Base-by-base conservation (phyloP, 2,113 vertebrate genomes). In the Gallinago undulata region DNA sequence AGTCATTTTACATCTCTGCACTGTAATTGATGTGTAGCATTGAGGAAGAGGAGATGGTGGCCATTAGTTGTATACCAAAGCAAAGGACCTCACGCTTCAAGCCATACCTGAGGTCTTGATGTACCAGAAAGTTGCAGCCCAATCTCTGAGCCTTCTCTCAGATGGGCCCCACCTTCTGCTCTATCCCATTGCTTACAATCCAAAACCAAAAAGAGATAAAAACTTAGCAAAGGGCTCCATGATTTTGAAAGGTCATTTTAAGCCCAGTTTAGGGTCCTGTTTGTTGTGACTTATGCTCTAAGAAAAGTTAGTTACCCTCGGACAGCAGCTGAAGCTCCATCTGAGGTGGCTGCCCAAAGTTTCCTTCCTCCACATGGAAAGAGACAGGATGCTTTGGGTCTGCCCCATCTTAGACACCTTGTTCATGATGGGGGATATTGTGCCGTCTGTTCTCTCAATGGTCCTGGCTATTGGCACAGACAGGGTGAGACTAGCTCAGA, bases 1-100 rank as follows among this genome's bases (percentile, higher is more conserved):
- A 94, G 91, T 97, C 97, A 98, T 98, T 97, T 97, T 90, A 91
- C 55, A 95, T 96, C 95, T 95, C 97, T 97, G 96, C 91, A 90
- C 97, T 96, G 95, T 94, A 96, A 98, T 78, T 97, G 96, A 94
- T 89, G 88, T 60, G 88, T 90, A 93, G 43, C 84, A 31, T 6
- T 57, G 83, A 87, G 74, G 57, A 66, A 55, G 62, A 56, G 79
- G 84, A 89, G 63, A 17, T 17, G 53, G 8, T 33, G 13, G 47
- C 79, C 66, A 28, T 72, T 22, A 39, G 43, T 51, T 59, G 14
- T 55, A 2, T 22, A 31, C 64, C 62, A 56, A 73, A 37, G n/a
- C 23, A 84, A 76, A 79, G 47, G 53, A 59, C 50, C 41, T 84
- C 21, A 6, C 70, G 64, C 41, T 81, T 89, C 57, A 62, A 60